phyloP scores from a whole-genome alignment of 2,113 vertebrate genomes.

The Burhinus oedicnemus region DNA sequence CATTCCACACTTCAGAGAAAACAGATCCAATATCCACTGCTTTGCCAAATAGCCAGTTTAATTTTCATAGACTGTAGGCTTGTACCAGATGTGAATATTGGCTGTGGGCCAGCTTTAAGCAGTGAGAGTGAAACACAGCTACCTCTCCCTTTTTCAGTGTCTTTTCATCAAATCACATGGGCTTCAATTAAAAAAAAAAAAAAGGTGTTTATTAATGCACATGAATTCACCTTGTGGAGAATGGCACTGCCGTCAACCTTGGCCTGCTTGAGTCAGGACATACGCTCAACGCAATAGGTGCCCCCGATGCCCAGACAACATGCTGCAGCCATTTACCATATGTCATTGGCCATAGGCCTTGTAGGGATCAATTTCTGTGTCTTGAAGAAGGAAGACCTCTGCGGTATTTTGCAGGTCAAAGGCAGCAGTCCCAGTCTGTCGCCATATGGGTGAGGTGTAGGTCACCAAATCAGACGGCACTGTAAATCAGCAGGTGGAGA shows the following conservation, averaged over 20 bases:
- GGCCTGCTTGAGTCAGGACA: not conserved
- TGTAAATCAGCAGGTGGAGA: not conserved
- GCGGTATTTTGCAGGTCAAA: not conserved
- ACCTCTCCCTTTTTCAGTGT: not conserved
- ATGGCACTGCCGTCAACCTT: not conserved
- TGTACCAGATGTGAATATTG: conserved; percentile 60
- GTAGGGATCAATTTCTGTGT: not conserved
- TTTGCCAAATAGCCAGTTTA: conserved; percentile 53
- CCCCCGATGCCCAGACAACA: not conserved
- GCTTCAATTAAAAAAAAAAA: not conserved
- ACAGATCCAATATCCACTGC: conserved; percentile 46
- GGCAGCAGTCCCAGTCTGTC: not conserved
- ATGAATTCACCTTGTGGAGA: not conserved
- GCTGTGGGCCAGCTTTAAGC: conserved; percentile 6
- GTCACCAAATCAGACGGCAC: not conserved
- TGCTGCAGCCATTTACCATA: conserved; percentile 10
- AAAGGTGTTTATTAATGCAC: not conserved
- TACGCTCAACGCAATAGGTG: not conserved
- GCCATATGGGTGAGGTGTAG: not conserved
- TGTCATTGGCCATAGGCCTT: not conserved
- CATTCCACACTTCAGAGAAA: conserved; percentile 52
- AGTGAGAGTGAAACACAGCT: not conserved
- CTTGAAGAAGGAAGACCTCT: not conserved
- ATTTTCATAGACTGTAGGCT: conserved; percentile 26
- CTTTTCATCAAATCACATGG: not conserved